These are phyloP conservation scores for Caenorhabditis sinica DNA, from an alignment of 2,888 invertebrate genomes.

Conservation along the genomic window DNA sequence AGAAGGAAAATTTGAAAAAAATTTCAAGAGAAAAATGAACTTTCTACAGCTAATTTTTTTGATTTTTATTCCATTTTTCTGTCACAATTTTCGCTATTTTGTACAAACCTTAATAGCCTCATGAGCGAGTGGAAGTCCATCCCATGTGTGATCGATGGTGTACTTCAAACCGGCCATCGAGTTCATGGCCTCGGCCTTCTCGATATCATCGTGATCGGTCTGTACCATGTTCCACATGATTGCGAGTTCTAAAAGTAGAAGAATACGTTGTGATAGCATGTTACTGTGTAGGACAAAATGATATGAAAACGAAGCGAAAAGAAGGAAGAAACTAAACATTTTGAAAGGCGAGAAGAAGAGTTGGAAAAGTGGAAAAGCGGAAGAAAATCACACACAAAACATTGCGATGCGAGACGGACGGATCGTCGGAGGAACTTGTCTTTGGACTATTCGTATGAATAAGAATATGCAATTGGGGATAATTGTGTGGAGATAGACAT, in stretches of 20 bases:
- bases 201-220: slow-evolving; percentile 62
- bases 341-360: no score
- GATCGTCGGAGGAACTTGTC: slow-evolving; percentile 25
- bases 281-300: slow-evolving; percentile 5
- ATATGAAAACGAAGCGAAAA: background rate
- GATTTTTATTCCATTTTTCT: background rate
- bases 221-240: slow-evolving; percentile 50
- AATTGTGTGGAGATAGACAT: slow-evolving; percentile 5
- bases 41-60: background rate
- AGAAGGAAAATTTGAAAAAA: background rate
- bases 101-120: slow-evolving; percentile 75
- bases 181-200: slow-evolving; percentile 66
- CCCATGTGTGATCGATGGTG: slow-evolving; percentile 81
- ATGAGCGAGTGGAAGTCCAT: slow-evolving; percentile 79
- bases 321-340: background rate
- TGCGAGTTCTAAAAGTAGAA: slow-evolving; percentile 37
- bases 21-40: background rate
- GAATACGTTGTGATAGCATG: background rate
- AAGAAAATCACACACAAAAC: slow-evolving; percentile 35
- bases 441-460: slow-evolving; percentile 23
- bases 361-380: slow-evolving; percentile 16
- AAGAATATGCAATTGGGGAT: slow-evolving; percentile 18
- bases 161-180: slow-evolving; percentile 75
- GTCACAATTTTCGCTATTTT: background rate
- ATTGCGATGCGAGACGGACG: slow-evolving; percentile 25